A percentile compares a stretch with the other conserved stretches of the same genome.
Conservation (phyloP, 1,140 invertebrate genomes). For the Pemphigus obesinymphae region DNA sequence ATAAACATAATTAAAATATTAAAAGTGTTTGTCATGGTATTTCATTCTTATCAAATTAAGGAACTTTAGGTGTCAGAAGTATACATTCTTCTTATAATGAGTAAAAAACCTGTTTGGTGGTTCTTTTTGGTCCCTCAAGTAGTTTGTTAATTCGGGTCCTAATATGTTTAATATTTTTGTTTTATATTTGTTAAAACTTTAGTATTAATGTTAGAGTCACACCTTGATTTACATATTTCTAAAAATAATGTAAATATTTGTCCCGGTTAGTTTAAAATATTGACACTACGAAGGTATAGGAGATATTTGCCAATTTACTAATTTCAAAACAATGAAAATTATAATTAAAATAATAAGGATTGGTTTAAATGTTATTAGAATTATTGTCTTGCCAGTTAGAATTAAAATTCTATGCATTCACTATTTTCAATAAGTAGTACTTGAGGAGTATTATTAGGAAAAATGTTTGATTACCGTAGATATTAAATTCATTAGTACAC, state of each 20-base stretch:
- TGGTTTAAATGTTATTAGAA: neutral
- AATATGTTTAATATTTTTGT: conserved; percentile 25
- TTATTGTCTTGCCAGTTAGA: neutral
- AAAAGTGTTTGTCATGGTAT: conserved; percentile 39
- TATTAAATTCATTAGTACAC: conserved; percentile 41
- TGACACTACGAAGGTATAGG: neutral
- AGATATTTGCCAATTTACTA: neutral
- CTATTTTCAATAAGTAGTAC: conserved; percentile 26
- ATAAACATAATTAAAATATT: conserved; percentile 32
- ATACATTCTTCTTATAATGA: conserved; percentile 29
- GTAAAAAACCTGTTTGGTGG: conserved; percentile 31
- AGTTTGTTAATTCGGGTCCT: conserved; percentile 37
- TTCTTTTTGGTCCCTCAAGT: conserved; percentile 40
- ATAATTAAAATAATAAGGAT: conserved; percentile 8
- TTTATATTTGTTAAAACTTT: conserved; percentile 29
- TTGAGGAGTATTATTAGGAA: conserved; percentile 38
- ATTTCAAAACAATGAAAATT: neutral
- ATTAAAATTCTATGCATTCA: neutral
- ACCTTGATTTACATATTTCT: neutral
- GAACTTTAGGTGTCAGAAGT: conserved; percentile 38
- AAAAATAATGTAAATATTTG: conserved; percentile 10
- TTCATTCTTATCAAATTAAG: conserved; percentile 41
- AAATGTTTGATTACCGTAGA: conserved; percentile 27
- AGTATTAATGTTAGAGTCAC: conserved; percentile 37
- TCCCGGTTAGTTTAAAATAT: conserved; percentile 8